phyloP scores from a whole-genome alignment of 2,797 vertebrate genomes.

The Typhlichthys eigenmanni region DNA sequence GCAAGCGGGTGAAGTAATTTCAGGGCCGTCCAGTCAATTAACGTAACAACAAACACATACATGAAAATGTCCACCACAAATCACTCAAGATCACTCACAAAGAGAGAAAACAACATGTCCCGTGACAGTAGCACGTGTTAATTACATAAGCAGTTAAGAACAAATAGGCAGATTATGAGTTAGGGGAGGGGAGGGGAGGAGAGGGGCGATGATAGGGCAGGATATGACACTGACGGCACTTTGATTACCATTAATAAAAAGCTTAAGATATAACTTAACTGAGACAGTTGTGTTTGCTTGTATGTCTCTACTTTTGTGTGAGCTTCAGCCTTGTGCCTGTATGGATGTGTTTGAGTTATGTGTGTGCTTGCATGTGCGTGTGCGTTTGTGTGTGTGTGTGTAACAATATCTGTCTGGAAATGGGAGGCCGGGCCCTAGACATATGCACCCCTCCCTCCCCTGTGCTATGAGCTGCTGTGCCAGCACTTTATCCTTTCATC shows the following conservation, averaged over 20 bases:
- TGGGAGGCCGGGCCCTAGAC: constrained; percentile 28
- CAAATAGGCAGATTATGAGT: background rate
- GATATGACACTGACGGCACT: constrained; percentile 23
- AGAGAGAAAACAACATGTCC: too few species aligned
- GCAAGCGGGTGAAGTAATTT: too few species aligned
- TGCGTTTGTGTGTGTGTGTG: background rate
- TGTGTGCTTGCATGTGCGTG: constrained; percentile 10
- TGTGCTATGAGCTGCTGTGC: constrained; percentile 44
- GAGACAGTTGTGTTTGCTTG: constrained; percentile 30
- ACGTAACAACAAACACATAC: too few species aligned
- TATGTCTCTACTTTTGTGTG: background rate
- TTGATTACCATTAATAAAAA: constrained; percentile 34
- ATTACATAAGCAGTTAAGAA: too few species aligned
- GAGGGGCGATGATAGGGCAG: constrained; percentile 16
- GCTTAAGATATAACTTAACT: background rate
- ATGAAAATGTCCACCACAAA: too few species aligned
- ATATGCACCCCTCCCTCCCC: constrained; percentile 5
- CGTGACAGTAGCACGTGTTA: too few species aligned
- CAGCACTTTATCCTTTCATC: constrained; percentile 26
- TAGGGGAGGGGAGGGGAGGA: constrained; percentile 4
- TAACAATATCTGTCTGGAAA: too few species aligned
- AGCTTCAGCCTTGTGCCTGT: constrained; percentile 19
- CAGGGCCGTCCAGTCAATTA: too few species aligned
- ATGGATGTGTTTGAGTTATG: background rate
- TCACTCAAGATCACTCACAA: too few species aligned